Percentiles rank a stretch among this genome's conserved stretches.
These are phyloP conservation scores for Drosophila miranda DNA, from an alignment of 1,140 invertebrate species.

Conservation along the genomic window DNA sequence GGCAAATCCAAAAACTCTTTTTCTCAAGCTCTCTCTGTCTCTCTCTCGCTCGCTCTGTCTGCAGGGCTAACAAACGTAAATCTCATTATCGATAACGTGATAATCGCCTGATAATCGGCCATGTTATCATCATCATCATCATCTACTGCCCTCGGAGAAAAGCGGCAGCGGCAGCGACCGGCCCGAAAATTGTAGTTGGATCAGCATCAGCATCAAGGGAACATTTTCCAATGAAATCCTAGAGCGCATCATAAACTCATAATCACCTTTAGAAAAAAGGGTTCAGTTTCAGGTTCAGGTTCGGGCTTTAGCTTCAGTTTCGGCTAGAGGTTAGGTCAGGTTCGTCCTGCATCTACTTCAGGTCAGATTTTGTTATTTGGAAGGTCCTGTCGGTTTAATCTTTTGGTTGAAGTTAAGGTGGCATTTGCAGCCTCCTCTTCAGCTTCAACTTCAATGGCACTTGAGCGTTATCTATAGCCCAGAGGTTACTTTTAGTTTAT, in stretches of 20 bases:
- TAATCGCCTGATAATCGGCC: slow-evolving; percentile 76
- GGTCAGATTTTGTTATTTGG: slow-evolving; percentile 24
- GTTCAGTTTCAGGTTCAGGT: neutral
- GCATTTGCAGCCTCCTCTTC: too few species aligned
- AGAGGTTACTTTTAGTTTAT: too few species aligned
- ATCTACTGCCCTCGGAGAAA: neutral
- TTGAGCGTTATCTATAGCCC: too few species aligned
- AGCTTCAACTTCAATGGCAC: too few species aligned
- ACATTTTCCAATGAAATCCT: slow-evolving; percentile 27
- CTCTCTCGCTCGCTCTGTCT: neutral
- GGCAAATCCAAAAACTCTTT: slow-evolving; percentile 11
- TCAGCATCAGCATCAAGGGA: neutral
- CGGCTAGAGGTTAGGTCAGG: too few species aligned
- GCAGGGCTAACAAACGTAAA: slow-evolving; percentile 64
- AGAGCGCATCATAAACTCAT: slow-evolving; percentile 70
- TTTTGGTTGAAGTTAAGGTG: too few species aligned
- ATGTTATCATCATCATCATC: slow-evolving; percentile 60
- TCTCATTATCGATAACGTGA: slow-evolving; percentile 76
- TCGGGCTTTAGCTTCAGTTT: too few species aligned
- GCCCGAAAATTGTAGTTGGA: too few species aligned
- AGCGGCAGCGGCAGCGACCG: too few species aligned
- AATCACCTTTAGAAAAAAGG: slow-evolving; percentile 58
- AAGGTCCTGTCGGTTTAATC: neutral
- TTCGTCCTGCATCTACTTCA: slow-evolving; percentile 2
- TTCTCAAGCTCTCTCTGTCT: slow-evolving; percentile 2